These are phyloP conservation scores for Unio delphinus DNA, from an alignment of 2,888 invertebrate genomes.

Conservation along the genomic window DNA sequence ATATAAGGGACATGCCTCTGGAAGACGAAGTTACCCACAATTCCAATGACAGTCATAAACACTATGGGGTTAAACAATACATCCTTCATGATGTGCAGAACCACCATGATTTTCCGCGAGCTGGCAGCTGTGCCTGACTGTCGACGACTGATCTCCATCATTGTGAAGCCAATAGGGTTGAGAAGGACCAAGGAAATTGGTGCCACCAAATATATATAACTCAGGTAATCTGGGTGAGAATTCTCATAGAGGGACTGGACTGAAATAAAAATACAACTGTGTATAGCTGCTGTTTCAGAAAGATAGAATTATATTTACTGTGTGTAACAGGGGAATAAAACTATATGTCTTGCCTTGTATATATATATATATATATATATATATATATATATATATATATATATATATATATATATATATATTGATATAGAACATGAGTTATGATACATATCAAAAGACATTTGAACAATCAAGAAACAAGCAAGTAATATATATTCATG, in stretches of 20 bases:
- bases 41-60: slow-evolving; percentile 92
- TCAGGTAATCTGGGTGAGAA: slow-evolving; percentile 90
- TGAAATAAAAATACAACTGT: slow-evolving; percentile 26
- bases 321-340: too few species aligned
- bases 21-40: slow-evolving; percentile 87
- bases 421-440: neutral
- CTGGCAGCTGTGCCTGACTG: slow-evolving; percentile 12
- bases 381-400: neutral
- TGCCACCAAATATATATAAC: slow-evolving; percentile 92
- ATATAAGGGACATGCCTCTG: slow-evolving; percentile 84
- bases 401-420: neutral
- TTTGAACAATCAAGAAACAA: too few species aligned
- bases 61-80: slow-evolving; percentile 90
- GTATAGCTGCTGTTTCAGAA: neutral
- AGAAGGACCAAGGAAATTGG: slow-evolving; percentile 93
- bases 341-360: neutral
- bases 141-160: slow-evolving; percentile 82
- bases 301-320: neutral
- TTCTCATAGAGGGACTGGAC: slow-evolving; percentile 84
- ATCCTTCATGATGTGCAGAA: slow-evolving; percentile 53
- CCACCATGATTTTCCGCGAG: slow-evolving; percentile 17
- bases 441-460: too few species aligned
- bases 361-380: neutral
- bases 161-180: slow-evolving; percentile 91
- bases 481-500: too few species aligned